Conservation (phyloP, 1,140 invertebrate species). For the Caerostris darwini region DNA sequence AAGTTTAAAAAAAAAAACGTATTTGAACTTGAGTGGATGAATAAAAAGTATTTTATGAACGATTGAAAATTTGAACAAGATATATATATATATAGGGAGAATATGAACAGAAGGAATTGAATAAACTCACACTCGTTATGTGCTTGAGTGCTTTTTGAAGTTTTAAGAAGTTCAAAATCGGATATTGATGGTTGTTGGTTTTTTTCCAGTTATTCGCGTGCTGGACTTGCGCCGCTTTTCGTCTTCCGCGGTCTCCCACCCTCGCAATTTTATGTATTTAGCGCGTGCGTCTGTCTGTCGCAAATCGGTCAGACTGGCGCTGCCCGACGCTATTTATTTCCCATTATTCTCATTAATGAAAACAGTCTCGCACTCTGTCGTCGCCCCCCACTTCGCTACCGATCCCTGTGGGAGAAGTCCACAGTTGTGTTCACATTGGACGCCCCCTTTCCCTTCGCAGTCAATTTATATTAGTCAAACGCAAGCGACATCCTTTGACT, state of each 20-base stretch:
- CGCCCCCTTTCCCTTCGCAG: neutral
- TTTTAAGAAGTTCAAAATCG: no score
- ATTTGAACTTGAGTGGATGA: no score
- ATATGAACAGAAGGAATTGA: no score
- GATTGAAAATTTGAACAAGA: no score
- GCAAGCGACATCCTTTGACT: neutral
- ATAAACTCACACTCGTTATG: no score
- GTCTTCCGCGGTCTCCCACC: neutral
- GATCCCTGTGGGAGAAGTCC: neutral
- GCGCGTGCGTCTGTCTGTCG: conserved; percentile 19
- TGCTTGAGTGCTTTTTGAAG: no score
- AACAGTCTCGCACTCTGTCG: neutral
- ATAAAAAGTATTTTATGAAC: no score
- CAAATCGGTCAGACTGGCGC: neutral
- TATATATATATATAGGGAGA: no score
- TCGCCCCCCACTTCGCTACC: neutral
- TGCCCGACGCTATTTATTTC: neutral
- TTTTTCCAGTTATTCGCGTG: neutral
- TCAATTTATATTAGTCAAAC: conserved; percentile 27
- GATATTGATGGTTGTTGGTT: neutral
- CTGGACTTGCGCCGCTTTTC: neutral
- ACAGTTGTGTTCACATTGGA: neutral
- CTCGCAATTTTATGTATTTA: conserved; percentile 5
- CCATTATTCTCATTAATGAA: conserved; percentile 27
- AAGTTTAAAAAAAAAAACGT: no score